phyloP scores from a whole-genome alignment of 2,888 invertebrate genomes.

The Mythimna albipuncta region DNA sequence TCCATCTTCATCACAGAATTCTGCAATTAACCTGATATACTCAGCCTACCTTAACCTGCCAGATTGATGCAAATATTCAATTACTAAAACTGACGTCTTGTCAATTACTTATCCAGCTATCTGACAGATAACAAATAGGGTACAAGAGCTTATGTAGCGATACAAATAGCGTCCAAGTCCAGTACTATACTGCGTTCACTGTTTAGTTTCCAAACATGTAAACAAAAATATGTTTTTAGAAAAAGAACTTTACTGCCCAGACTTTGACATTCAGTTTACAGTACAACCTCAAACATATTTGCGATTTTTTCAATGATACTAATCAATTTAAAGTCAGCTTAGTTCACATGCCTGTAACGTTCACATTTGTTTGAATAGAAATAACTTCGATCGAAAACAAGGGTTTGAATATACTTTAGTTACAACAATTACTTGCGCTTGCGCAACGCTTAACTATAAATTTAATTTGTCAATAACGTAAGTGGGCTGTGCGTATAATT shows the following conservation, averaged over 20 bases:
- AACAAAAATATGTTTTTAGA: slow-evolving; percentile 2
- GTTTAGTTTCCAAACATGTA: background rate
- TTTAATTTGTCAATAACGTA: slow-evolving; percentile 71
- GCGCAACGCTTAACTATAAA: slow-evolving; percentile 62
- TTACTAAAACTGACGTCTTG: slow-evolving; percentile 56
- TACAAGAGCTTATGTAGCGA: slow-evolving; percentile 56
- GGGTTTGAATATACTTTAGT: slow-evolving; percentile 16
- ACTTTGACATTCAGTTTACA: background rate
- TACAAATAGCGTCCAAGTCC: slow-evolving; percentile 47
- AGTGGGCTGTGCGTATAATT: slow-evolving; percentile 70
- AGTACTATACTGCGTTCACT: slow-evolving; percentile 21
- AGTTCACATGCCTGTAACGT: background rate
- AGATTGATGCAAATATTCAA: slow-evolving; percentile 60
- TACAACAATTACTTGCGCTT: slow-evolving; percentile 60
- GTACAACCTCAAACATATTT: background rate
- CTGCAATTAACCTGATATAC: slow-evolving; percentile 47
- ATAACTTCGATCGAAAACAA: background rate
- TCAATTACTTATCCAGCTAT: slow-evolving; percentile 59
- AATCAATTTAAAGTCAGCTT: background rate
- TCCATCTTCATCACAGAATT: slow-evolving; percentile 25
- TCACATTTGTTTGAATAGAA: background rate
- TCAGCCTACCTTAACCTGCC: slow-evolving; percentile 28
- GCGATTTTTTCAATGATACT: background rate
- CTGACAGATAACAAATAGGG: slow-evolving; percentile 61
- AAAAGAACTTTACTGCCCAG: background rate